Evolutionary conservation across 2,888 invertebrate species (phyloP), one percentile per base, ranked within the genome.

Genomic region (Xanthia icteritia): DNA sequence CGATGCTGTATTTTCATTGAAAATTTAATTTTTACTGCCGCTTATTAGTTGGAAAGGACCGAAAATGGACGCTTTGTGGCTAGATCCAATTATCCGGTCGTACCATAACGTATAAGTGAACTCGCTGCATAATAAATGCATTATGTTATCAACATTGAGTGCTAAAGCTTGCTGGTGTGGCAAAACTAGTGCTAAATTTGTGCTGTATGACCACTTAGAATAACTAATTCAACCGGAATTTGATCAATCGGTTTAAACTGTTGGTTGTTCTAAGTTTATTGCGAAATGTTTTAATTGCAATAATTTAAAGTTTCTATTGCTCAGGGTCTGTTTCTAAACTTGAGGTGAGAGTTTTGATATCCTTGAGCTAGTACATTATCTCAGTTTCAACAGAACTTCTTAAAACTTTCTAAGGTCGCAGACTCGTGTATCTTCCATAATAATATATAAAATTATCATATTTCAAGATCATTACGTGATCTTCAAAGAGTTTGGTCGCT

Each of bases 391-490:
- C 45, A 61, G n/a, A 65, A 68, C 74, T 63, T 77, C 61, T 51
- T 27, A 72, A 81, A 77, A 77, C 45, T 82, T 78, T 71, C 23
- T 51, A 56, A 66, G 54, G 27, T 64, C 68, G 6, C 42, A 60
- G 65, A 60, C 65, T 70, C 23, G 76, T 71, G 79, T 84, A 78
- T 61, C 68, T 77, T 64, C 51, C 8, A 63, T 72, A 86, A 82
- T 79, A 75, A 80, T 77, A 61, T 60, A 79, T 76, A 86, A 78
- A 84, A 82, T 82, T 82, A 87, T 86, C 79, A 79, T 87, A 86
- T 88, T 85, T 86, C 87, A 83, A 76, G 83, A 84, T 87, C 88
- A 87, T 88, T 88, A 88, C 63, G 74, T 73, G 81, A 79, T 83
- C 79, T 87, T 86, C 81, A 85, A 87, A 86, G 87, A 76, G 77